phyloP scores from a whole-genome alignment of 2,797 vertebrate genomes.

The Halcyon smyrnensis region DNA sequence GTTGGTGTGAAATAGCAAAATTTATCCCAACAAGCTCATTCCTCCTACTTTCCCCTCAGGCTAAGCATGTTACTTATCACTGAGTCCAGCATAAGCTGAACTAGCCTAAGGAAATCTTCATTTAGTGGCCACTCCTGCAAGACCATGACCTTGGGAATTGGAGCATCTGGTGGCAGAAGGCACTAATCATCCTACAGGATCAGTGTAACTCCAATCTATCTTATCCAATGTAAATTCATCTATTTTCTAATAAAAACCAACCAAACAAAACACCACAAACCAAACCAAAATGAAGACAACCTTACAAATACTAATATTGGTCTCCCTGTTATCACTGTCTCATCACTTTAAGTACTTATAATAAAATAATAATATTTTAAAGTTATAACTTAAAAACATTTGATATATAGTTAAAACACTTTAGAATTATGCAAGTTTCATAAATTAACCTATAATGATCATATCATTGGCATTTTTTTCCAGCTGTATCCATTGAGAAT shows the following conservation, averaged over 20 bases:
- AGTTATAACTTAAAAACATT: neutral
- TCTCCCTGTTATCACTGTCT: neutral
- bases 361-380: too few relatives aligned
- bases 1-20: conserved; percentile 17
- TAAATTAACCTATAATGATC: neutral
- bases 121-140: neutral
- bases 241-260: neutral
- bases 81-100: neutral
- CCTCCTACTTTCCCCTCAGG: neutral
- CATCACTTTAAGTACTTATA: neutral
- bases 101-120: neutral
- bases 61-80: neutral
- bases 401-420: neutral
- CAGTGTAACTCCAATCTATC: neutral
- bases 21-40: neutral
- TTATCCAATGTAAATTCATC: neutral
- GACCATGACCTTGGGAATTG: neutral
- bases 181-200: neutral
- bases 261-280: neutral
- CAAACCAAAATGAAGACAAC: neutral
- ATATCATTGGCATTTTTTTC: neutral
- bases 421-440: neutral
- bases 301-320: neutral
- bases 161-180: neutral
- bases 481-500: neutral